Conservation (phyloP, 2,113 vertebrate genomes). For the Catharus fuscescens region DNA sequence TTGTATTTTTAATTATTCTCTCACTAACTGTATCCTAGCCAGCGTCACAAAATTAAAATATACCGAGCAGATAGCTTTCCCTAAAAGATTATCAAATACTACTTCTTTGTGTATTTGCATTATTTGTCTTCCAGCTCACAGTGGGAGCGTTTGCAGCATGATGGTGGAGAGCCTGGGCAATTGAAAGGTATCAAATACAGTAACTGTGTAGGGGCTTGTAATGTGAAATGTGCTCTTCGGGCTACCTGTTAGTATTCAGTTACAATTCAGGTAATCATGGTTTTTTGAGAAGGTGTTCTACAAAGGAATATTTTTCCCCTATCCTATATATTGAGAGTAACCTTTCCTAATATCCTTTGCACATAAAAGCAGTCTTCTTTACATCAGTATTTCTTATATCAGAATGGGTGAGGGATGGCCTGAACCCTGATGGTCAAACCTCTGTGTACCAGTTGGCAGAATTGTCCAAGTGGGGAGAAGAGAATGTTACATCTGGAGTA, state of each 20-base stretch:
- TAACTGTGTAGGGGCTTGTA: not conserved
- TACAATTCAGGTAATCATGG: not conserved
- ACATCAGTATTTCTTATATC: not conserved
- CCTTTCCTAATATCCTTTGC: not conserved
- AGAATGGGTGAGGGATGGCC: not conserved
- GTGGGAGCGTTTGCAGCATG: slow-evolving; percentile 88
- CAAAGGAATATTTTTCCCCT: not conserved
- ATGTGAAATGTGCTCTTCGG: not conserved
- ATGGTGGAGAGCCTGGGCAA: slow-evolving; percentile 81
- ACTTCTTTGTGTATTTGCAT: not conserved
- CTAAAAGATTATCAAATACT: not conserved
- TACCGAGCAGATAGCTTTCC: not conserved
- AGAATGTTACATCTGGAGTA: not conserved
- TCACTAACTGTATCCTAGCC: not conserved
- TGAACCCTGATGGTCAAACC: not conserved
- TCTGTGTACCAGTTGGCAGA: not conserved
- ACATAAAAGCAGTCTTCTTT: not conserved
- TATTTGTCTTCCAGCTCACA: slow-evolving; percentile 80
- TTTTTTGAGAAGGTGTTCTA: not conserved
- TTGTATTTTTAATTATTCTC: not conserved
- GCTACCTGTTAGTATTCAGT: not conserved
- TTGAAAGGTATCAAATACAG: slow-evolving; percentile 82
- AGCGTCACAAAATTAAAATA: not conserved
- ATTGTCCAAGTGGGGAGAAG: not conserved
- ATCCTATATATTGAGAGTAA: not conserved